Evolutionary conservation across 2,797 vertebrate genomes (phyloP), one percentile per base, ranked within the genome.

Genomic region (Acanthurus leucopareius): DNA sequence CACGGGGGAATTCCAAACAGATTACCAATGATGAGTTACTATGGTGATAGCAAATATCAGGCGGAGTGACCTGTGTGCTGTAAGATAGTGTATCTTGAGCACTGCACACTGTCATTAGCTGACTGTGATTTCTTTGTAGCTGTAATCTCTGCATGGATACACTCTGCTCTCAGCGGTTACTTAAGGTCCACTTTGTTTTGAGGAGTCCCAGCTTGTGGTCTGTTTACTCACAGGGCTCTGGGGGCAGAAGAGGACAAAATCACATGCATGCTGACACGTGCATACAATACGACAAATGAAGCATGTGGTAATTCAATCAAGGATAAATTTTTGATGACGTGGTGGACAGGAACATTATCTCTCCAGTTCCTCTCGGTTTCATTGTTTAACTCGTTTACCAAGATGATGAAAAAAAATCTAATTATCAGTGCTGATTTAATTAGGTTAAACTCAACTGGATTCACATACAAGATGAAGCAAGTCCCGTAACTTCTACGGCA

Each of bases 1-100:
- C 64, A 71, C 62, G 13, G 92, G 93, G 93, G 90, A 93, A 93
- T 94, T 94, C 95, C 91, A 32, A 83, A 76, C 91, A 88, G 86
- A 92, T 89, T 82, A 89, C 81, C 75, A 88, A 76, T 87, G 79
- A 87, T 62, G 75, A 75, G 93, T 95, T 88, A 47, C 94, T 75
- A 95, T 95, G 92, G 93, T 67, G 89, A 95, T 91, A 10, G 82
- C 64, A 85, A 86, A 88, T 82, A 90, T 91, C 84, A 90, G 75
- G 83, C 83, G 3, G 71, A 47, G 69, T 82, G 84, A 92, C 89
- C 87, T 60, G 56, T 14, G 73, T 88, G 73, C 85, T 91, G 78
- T 22, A n/a, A 87, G 88, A 91, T 88, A 91, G 73, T 86, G 59
- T 89, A 88, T 90, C 87, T 80, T 56, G 61, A 82, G 61, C 53